These are phyloP conservation scores for Myiagra hebetior DNA, from an alignment of 2,113 vertebrate genomes.

Conservation along the genomic window DNA sequence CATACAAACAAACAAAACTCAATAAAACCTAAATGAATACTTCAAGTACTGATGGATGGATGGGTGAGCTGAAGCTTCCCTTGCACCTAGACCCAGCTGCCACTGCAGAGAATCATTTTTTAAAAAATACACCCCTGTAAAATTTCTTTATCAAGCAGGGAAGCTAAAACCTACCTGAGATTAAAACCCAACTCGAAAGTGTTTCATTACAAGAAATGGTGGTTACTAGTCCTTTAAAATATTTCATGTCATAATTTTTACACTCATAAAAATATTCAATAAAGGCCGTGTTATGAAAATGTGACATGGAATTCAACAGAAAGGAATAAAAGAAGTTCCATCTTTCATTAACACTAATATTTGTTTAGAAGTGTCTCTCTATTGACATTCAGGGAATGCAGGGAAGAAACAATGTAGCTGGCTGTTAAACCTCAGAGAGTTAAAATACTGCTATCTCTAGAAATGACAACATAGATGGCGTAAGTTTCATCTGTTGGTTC, in stretches of 20 bases:
- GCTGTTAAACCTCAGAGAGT: conserved; percentile 65
- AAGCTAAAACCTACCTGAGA: neutral
- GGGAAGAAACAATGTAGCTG: conserved; percentile 68
- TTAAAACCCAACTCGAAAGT: neutral
- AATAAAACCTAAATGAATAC: neutral
- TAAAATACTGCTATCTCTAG: conserved; percentile 62
- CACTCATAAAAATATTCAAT: conserved; percentile 5
- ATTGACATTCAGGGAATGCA: conserved; percentile 75
- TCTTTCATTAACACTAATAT: conserved; percentile 72
- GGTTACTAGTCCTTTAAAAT: neutral
- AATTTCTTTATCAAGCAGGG: neutral
- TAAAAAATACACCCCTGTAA: fast-evolving
- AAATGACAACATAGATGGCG: conserved; percentile 67
- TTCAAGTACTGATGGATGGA: neutral
- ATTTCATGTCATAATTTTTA: neutral
- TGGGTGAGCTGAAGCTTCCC: neutral
- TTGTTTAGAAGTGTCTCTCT: conserved; percentile 62
- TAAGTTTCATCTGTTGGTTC: conserved; percentile 77
- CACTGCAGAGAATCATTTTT: neutral
- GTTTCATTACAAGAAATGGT: neutral
- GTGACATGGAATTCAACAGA: conserved; percentile 46
- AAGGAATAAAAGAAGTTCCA: conserved; percentile 43
- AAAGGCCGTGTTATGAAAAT: conserved; percentile 1
- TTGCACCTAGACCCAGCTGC: neutral
- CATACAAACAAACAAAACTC: neutral